A percentile compares a stretch with the other conserved stretches of the same genome.
phyloP scores from a whole-genome alignment of 2,888 invertebrate species.

The Syrista parreyssii region DNA sequence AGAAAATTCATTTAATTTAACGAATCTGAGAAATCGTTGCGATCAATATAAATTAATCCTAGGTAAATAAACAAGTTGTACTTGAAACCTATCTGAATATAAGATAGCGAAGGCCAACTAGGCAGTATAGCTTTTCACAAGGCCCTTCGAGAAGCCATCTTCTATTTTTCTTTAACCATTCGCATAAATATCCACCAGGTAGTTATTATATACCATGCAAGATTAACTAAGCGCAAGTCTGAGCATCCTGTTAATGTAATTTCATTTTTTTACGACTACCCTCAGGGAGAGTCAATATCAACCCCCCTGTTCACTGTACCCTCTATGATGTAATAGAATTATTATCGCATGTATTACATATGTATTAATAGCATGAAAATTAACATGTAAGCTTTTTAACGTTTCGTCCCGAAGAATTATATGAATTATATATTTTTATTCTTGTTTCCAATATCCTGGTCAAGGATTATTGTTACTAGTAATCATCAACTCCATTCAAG shows the following conservation, averaged over 20 bases:
- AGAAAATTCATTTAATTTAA: background rate
- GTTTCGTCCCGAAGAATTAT: background rate
- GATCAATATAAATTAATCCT: background rate
- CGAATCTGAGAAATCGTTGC: background rate
- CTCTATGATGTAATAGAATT: conserved; percentile 13
- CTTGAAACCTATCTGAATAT: background rate
- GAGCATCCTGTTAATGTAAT: background rate
- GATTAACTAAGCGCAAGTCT: background rate
- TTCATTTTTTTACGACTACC: background rate
- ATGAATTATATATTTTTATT: no score
- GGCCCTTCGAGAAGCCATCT: background rate
- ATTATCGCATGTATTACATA: conserved; percentile 18
- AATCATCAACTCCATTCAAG: background rate
- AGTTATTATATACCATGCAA: background rate
- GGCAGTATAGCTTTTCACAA: background rate
- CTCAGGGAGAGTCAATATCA: background rate
- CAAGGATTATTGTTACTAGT: background rate
- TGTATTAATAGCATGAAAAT: conserved; percentile 23
- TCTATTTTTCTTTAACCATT: background rate
- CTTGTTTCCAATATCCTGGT: background rate
- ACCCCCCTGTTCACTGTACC: background rate
- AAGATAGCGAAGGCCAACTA: background rate
- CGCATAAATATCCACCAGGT: background rate
- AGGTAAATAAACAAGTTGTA: background rate
- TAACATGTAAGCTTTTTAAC: conserved; percentile 10